Base-by-base conservation (phyloP, 2,797 vertebrate genomes). In the Chelonia mydas region DNA sequence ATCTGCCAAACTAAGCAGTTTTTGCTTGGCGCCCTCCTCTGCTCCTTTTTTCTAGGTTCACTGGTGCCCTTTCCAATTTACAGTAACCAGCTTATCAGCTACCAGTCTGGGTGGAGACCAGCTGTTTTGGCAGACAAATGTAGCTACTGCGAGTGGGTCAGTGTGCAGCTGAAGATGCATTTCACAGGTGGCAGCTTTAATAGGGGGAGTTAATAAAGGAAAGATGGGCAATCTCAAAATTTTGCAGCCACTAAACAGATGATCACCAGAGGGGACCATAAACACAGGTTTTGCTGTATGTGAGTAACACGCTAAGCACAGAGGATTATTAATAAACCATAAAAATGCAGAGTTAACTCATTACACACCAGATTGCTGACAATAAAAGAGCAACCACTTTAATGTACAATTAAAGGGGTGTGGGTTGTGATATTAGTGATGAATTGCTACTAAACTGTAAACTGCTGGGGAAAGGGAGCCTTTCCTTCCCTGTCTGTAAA, bases 1-100 rank as follows among this genome's bases (percentile, higher is more conserved):
- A 95, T 88, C 84, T 96, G 97, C 97, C 97, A 98, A 97, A 95
- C 94, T 86, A 97, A 97, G 95, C 96, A 97, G 90, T 97, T 95
- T 96, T 94, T 91, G 94, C 94, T 93, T 97, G 97, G 97, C 97
- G 61, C 50, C 72, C 83, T 90, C 27, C 41, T 76, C 80, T 45
- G 83, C 92, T 95, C 84, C 79, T 83, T 61, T 92, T 51, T 12
- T 16, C 31, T 83, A 74, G 54, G 92, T 94, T 92, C 93, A 94
- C 74, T 1, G 47, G 90, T 92, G 53, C 76, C 84, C 84, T 74
- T 78, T 96, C 88, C 97, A 95, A 3, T 19, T 57, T 86, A 54
- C 86, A 92, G 89, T 10, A 78, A 77, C 91, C 87, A 91, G 90
- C 33, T 97, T 96, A 97, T 96, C 96, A 86, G 90, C 89, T 41